phyloP scores from a whole-genome alignment of 2,797 vertebrate genomes.

The Enteromius mattozi region DNA sequence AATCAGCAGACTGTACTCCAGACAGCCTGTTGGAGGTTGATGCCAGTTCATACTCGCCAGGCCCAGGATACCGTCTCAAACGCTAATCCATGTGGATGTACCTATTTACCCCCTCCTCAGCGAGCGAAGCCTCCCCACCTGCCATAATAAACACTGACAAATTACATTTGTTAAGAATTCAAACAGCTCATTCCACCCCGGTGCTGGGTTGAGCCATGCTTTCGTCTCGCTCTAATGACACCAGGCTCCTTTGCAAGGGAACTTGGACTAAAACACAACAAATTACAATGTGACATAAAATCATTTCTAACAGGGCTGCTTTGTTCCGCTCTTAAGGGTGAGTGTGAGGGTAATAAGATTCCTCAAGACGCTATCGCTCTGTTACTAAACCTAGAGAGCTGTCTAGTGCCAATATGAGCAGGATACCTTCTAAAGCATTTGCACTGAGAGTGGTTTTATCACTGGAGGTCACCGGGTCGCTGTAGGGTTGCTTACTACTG shows the following conservation, averaged over 20 bases:
- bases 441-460: slow-evolving; percentile 13
- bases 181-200: slow-evolving; percentile 66
- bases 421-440: slow-evolving; percentile 32
- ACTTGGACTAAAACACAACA: slow-evolving; percentile 47
- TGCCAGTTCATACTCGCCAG: slow-evolving; percentile 51
- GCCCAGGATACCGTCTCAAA: slow-evolving; percentile 60
- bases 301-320: slow-evolving; percentile 41
- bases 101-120: slow-evolving; percentile 62
- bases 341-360: slow-evolving; percentile 34
- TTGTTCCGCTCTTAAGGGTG: slow-evolving; percentile 36
- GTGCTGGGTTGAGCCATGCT: slow-evolving; percentile 53
- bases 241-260: slow-evolving; percentile 42
- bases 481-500: no score
- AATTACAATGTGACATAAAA: slow-evolving; percentile 51
- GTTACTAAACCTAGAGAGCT: neutral
- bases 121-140: slow-evolving; percentile 58
- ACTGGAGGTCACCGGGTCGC: neutral
- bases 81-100: slow-evolving; percentile 67
- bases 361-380: slow-evolving; percentile 2
- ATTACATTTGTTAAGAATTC: slow-evolving; percentile 69
- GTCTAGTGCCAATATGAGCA: neutral
- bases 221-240: slow-evolving; percentile 58
- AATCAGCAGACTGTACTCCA: slow-evolving; percentile 60
- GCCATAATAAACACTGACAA: slow-evolving; percentile 69
- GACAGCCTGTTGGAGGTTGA: slow-evolving; percentile 46